Evolutionary conservation across 2,888 invertebrate genomes (phyloP).

Genomic region (Acronicta alni): DNA sequence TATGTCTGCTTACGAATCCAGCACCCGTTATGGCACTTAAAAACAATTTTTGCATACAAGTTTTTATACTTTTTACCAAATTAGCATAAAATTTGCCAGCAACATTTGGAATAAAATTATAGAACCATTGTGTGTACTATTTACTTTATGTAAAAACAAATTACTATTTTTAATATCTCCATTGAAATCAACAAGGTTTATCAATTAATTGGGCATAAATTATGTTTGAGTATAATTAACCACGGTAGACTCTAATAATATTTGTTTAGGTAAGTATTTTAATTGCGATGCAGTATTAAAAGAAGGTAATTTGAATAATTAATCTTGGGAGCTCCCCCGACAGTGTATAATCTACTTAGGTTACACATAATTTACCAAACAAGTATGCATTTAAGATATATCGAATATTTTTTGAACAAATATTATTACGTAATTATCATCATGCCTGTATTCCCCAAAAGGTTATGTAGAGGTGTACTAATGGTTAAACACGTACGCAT

Average conservation of each 20-base stretch:
- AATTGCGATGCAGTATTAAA: too few relatives aligned
- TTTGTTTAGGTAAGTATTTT: neutral
- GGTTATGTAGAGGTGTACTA: too few relatives aligned
- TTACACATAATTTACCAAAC: too few relatives aligned
- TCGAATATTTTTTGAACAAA: too few relatives aligned
- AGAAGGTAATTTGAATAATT: too few relatives aligned
- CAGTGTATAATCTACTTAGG: too few relatives aligned
- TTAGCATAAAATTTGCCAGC: conserved; percentile 59
- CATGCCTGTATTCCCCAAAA: too few relatives aligned
- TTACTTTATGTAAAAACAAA: conserved; percentile 27
- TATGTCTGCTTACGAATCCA: conserved; percentile 43
- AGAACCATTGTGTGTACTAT: conserved; percentile 14
- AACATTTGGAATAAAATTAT: conserved; percentile 43
- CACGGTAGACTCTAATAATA: conserved; percentile 1
- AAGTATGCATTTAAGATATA: too few relatives aligned
- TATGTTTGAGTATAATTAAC: conserved; percentile 13
- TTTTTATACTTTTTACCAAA: conserved; percentile 49
- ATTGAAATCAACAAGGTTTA: conserved; percentile 5
- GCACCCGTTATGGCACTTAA: conserved; percentile 53
- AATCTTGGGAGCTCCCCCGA: too few relatives aligned
- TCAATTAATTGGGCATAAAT: too few relatives aligned
- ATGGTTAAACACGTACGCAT: too few relatives aligned
- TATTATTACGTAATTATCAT: too few relatives aligned
- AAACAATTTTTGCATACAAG: conserved; percentile 52
- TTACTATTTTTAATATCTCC: conserved; percentile 6